Percentiles rank a stretch among this genome's conserved stretches.
phyloP scores from a whole-genome alignment of 2,888 invertebrate species.

The Diarsia rubi region DNA sequence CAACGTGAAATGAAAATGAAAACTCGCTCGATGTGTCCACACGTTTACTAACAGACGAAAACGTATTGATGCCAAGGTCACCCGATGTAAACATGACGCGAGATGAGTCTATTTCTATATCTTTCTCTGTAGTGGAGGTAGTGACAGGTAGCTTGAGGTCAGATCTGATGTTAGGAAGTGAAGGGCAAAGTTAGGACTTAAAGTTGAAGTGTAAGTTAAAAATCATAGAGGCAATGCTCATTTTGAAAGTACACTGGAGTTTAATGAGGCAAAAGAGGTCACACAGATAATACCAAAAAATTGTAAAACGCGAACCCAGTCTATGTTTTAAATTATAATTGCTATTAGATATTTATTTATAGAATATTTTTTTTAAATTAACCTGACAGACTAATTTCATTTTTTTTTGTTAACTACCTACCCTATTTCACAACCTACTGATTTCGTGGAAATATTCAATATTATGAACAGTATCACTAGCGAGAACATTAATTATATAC shows the following conservation, averaged over 20 bases:
- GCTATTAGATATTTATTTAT: too few species aligned
- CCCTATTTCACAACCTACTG: not conserved
- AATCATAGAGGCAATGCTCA: not conserved
- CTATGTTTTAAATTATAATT: too few species aligned
- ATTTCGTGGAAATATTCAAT: not conserved
- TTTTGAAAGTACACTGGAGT: not conserved
- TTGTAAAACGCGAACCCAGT: not conserved
- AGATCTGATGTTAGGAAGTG: constrained; percentile 6
- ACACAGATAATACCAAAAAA: not conserved
- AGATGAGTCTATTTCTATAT: constrained; percentile 67
- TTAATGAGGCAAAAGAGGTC: not conserved
- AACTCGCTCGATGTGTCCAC: constrained; percentile 59
- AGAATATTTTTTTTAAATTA: too few species aligned
- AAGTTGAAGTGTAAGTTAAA: constrained; percentile 6
- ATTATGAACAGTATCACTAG: not conserved
- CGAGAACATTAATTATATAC: not conserved
- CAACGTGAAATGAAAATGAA: constrained; percentile 47
- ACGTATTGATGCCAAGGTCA: constrained; percentile 79
- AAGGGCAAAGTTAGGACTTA: not conserved
- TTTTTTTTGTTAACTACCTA: too few species aligned
- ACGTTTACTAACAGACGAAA: constrained; percentile 70
- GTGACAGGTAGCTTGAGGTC: constrained; percentile 51
- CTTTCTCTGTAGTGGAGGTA: constrained; percentile 44
- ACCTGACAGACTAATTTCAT: too few species aligned
- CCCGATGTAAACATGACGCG: constrained; percentile 61